Base-by-base conservation (phyloP, 2,113 vertebrate genomes). In the Erinaceus europaeus region DNA sequence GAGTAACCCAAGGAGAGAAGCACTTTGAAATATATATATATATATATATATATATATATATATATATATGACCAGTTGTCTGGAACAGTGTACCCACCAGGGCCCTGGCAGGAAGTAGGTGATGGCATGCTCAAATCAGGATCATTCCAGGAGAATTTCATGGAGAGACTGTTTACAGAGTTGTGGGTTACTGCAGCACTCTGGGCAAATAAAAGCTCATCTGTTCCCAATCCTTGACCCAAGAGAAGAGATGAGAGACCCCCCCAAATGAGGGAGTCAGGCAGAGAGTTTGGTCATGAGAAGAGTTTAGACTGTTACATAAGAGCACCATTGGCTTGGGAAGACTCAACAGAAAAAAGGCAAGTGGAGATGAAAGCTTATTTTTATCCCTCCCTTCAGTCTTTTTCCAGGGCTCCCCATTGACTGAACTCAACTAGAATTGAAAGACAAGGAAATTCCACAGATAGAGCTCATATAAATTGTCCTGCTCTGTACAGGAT, bases 161-260 rank as follows among this genome's bases (percentile, higher is more conserved):
- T 87, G 87, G 84, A 87, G 53, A 67, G 44, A 72, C 82, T 93
- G 84, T 93, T 90, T 89, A 93, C 69, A 93, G 90, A 77, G 68
- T 88, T 73, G 59, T 62, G 46, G 53, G 82, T 90, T 84, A 84
- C 64, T 59, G 11, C 42, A 40, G 64, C 36, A 84, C 72, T 29
- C 84, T 74, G 81, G 42, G 57, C 62, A 84, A 88, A 89, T 81
- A 93, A 91, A 94, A 90, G 57, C 82, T 62, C 48, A 82, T 81
- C 86, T 82, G 74, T 71, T 89, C 52, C 42, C 72, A 71, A 50
- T 20, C 74, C 50, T 76, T 10, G 55, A 46, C 40, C 68, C 72
- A 74, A 74, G 69, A 72, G 27, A 69, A 38, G 25, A 50, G 23
- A 25, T 18, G 38, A 36, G 46, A 67, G 44, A 84, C n/a, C 50